phyloP scores from a whole-genome alignment of 1,140 invertebrate species.

The Brachionus angularis region DNA sequence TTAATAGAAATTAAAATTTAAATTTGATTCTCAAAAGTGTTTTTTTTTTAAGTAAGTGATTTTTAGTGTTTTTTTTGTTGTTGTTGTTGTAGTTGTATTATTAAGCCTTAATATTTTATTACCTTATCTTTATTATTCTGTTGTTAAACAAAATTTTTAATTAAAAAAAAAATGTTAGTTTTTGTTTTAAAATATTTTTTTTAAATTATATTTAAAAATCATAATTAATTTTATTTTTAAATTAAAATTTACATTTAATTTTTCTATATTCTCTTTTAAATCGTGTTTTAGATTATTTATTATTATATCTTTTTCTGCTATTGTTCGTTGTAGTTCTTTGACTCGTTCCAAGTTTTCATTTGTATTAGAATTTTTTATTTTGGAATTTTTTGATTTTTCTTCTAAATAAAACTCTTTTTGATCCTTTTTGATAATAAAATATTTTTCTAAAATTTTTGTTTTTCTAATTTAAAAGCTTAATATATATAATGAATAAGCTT shows the following conservation, averaged over 20 bases:
- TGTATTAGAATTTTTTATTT: constrained; percentile 49
- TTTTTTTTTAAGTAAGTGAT: no score
- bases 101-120: no score
- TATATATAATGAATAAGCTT: constrained; percentile 26
- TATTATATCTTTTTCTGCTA: constrained; percentile 46
- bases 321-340: constrained; percentile 49
- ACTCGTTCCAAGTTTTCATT: constrained; percentile 49
- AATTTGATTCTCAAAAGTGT: no score
- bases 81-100: no score
- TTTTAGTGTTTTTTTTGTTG: no score
- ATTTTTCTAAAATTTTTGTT: constrained; percentile 45
- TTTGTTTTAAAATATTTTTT: background rate
- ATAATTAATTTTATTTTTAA: background rate
- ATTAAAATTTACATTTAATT: background rate
- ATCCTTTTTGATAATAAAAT: background rate
- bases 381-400: constrained; percentile 50
- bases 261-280: constrained; percentile 51
- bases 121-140: no score
- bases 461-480: no score
- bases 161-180: no score
- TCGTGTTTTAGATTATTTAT: constrained; percentile 50
- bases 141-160: no score
- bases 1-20: no score
- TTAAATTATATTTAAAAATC: background rate
- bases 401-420: constrained; percentile 46